Base-by-base conservation (phyloP, 2,113 vertebrate genomes). In the Carassius auratus region DNA sequence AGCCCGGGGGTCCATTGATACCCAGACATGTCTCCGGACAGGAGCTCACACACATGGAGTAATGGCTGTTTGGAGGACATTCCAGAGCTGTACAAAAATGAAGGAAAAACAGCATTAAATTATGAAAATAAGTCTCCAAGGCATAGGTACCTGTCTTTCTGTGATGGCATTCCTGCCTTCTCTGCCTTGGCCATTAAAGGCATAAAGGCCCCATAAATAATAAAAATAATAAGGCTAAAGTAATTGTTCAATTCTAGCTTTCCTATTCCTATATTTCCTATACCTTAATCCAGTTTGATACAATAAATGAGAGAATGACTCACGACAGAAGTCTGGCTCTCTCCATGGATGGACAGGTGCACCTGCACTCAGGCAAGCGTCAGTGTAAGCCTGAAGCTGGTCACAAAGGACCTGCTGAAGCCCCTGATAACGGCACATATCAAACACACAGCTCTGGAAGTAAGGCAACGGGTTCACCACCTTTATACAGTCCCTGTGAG, bases 351-450 rank as follows among this genome's bases (percentile, higher is more conserved):
- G 91, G 76, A 96, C 94, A 0, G 85, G 86, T 7, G 92, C 93
- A 52, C 95, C 95, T 0, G 95, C 93, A 0, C 91, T 89, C 73
- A 93, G 95, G 89, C 96, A 97, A 85, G 88, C 89, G 0, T 93
- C 93, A 0, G 96, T 96, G 89, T 96, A 93, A 87, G 93, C 94
- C 17, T 96, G 94, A 33, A 96, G 92, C 78, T 96, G 95, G 86
- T 92, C 89, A 85, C 96, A 97, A 76, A 97, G 92, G 0, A 85
- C 87, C 0, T 79, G 80, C 84, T 91, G 92, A 38, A 94, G 87
- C 0, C 95, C 95, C 5, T 91, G 69, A 84, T 92, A 95, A 66
- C 87, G 94, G 62, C 96, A 96, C 96, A 96, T 94, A 92, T 96
- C 95, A 15, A 88, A 92, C 71, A 96, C 75, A 61, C 96, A 97